Evolutionary conservation across 2,888 invertebrate species (phyloP), one percentile per base, ranked within the genome.

Genomic region (Drosophila paracracens): DNA sequence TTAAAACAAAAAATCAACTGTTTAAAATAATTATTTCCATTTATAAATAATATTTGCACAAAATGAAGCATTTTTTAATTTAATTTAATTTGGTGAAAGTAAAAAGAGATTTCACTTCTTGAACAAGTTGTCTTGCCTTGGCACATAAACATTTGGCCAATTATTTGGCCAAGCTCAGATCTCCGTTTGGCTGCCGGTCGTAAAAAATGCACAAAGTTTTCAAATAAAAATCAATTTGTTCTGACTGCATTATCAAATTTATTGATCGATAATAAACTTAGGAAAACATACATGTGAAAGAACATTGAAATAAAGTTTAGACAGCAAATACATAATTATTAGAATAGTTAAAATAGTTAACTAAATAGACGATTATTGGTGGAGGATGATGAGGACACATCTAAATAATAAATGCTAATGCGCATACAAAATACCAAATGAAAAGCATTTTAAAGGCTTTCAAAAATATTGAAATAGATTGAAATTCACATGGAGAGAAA

Each of bases 251-350:
- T 56, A 64, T 64, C 61, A 65, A 66, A 67, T 81, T 76, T 81
- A 81, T 77, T 76, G 69, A 78, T 77, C 59, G 71, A 76, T 70
- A 54, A 51, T 72, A 69, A 59, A 74, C n/a, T 67, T 68, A 77
- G 64, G 71, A 72, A 76, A 77, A 70, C 73, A 66, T 57, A 38
- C 13, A 58, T 60, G 62, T 63, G 74, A 79, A 60, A 65, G 59
- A 70, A 71, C 64, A 77, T 72, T 59, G 40, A 70, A 70, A 48
- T 79, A 36, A 48, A 53, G 31, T 57, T 62, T 61, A 54, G 69
- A 76, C 64, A 69, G 50, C 63, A 70, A 73, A 74, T 66, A 59
- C 16, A 57, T 57, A 62, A 69, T 38, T 11, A 33, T 43, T 33
- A 0, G 33, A 33, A 33, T 4, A 33, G 33, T 33, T 57, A 38